Conservation (phyloP, 2,797 vertebrate genomes). For the Danio aesculapii region DNA sequence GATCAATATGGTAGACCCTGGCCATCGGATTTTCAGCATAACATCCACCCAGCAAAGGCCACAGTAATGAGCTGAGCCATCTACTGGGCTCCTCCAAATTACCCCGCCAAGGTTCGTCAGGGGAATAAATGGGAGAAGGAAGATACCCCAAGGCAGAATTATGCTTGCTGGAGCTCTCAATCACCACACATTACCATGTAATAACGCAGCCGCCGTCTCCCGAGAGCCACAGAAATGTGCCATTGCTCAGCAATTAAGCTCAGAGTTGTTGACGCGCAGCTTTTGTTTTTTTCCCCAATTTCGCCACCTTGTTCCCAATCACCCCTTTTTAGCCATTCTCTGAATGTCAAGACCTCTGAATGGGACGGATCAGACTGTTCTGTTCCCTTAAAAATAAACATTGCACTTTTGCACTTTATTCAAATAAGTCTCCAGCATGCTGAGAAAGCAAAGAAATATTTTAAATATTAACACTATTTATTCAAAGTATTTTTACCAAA, state of each 20-base stretch:
- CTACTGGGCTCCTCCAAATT: constrained; percentile 66
- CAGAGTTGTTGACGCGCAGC: constrained; percentile 54
- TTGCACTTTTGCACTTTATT: constrained; percentile 19
- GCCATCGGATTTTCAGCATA: constrained; percentile 41
- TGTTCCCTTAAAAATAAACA: constrained; percentile 1
- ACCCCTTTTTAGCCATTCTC: not conserved
- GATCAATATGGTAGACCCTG: constrained; percentile 62
- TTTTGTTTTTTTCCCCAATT: constrained; percentile 29
- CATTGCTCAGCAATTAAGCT: constrained; percentile 69
- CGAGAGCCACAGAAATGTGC: constrained; percentile 60
- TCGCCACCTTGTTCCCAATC: constrained; percentile 33
- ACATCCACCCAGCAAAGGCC: constrained; percentile 59
- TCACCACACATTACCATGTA: constrained; percentile 73
- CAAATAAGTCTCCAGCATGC: not conserved
- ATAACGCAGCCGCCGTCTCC: constrained; percentile 60
- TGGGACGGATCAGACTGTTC: not conserved
- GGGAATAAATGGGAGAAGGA: constrained; percentile 60
- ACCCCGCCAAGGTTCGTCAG: constrained; percentile 58
- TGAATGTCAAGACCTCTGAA: constrained; percentile 4
- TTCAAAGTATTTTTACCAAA: no score
- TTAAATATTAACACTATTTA: no score
- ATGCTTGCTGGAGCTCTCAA: constrained; percentile 73
- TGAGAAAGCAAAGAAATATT: not conserved
- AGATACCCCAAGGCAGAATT: constrained; percentile 67
- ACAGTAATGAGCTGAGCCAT: constrained; percentile 71